Conservation (phyloP, 2,797 vertebrate species). For the Pipistrellus pipistrellus region DNA sequence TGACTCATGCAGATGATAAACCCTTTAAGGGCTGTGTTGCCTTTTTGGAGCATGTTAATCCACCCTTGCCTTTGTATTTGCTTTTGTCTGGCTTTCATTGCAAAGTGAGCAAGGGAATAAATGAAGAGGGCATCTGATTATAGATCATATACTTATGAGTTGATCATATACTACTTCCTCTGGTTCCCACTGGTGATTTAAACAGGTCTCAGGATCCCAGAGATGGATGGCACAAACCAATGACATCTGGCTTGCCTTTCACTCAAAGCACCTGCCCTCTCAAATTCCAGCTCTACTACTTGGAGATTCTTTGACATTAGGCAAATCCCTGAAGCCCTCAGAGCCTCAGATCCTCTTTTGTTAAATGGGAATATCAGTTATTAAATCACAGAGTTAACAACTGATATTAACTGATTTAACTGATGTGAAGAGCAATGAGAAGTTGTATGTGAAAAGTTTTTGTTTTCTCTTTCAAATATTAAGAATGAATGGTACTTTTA, state of each 20-base stretch:
- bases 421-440: neutral
- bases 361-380: neutral
- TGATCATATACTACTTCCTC: neutral
- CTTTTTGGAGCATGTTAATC: neutral
- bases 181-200: neutral
- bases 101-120: neutral
- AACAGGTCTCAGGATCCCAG: neutral
- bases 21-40: neutral
- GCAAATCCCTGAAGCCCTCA: neutral
- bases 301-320: neutral
- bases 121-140: neutral
- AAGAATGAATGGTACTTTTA: neutral
- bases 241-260: neutral
- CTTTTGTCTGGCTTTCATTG: neutral
- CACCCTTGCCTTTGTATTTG: neutral
- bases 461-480: neutral
- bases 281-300: neutral
- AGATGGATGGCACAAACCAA: neutral
- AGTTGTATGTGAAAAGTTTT: neutral
- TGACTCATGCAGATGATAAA: neutral
- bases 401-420: no score
- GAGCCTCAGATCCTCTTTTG: neutral
- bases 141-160: neutral
- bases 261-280: neutral
- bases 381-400: neutral